These are phyloP conservation scores for Acronicta psi DNA, from an alignment of 2,888 invertebrate species.

Conservation along the genomic window DNA sequence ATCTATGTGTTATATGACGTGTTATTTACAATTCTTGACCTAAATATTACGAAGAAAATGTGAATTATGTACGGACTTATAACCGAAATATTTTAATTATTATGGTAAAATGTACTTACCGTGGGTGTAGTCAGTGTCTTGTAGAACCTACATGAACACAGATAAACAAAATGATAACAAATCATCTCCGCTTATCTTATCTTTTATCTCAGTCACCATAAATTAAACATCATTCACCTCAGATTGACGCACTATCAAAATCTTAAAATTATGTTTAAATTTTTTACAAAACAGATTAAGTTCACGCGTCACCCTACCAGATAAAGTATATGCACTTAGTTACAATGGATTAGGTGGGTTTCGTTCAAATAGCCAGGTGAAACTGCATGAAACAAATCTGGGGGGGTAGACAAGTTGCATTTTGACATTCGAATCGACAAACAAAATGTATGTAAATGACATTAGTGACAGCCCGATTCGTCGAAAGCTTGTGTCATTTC, in stretches of 20 bases:
- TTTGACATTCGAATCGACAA: too few relatives aligned
- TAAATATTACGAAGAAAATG: slow-evolving; percentile 24
- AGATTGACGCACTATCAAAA: slow-evolving; percentile 26
- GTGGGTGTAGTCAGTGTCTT: too few relatives aligned
- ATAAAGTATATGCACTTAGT: slow-evolving; percentile 1
- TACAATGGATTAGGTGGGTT: slow-evolving; percentile 3
- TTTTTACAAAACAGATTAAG: slow-evolving; percentile 7
- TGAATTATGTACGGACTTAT: slow-evolving; percentile 13
- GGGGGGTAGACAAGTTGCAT: too few relatives aligned
- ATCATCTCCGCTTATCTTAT: background rate
- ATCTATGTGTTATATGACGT: slow-evolving; percentile 23
- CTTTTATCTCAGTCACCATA: slow-evolving; percentile 14
- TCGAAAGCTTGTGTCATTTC: too few relatives aligned
- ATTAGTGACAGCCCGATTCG: too few relatives aligned
- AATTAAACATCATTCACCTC: slow-evolving; percentile 27
- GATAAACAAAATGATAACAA: slow-evolving; percentile 1
- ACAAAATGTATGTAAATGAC: too few relatives aligned
- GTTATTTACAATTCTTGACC: slow-evolving; percentile 49
- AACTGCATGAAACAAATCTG: too few relatives aligned
- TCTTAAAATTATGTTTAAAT: slow-evolving; percentile 3
- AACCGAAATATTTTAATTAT: slow-evolving; percentile 10
- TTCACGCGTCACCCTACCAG: slow-evolving; percentile 5
- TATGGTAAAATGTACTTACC: too few relatives aligned
- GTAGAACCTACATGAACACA: too few relatives aligned
- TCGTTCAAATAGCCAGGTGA: slow-evolving; percentile 1